Conservation (phyloP, 2,113 vertebrate genomes). For the Dunckerocampus dactyliophorus region DNA sequence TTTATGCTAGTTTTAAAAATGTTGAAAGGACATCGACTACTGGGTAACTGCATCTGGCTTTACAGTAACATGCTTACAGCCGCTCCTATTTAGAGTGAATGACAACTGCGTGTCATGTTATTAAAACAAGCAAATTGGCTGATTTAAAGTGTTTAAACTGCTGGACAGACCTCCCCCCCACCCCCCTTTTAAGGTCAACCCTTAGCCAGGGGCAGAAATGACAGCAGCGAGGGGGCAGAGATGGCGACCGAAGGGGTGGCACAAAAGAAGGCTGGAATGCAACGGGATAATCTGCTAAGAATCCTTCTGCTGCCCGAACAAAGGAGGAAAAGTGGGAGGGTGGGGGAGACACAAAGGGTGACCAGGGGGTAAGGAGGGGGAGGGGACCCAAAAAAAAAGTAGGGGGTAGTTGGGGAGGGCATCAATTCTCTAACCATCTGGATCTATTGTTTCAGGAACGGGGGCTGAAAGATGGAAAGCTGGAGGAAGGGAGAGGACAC, state of each 20-base stretch:
- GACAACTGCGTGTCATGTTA: neutral
- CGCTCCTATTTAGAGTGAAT: neutral
- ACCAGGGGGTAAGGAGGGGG: conserved; percentile 43
- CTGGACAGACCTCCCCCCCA: conserved; percentile 13
- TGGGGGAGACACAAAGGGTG: conserved; percentile 58
- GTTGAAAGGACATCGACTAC: neutral
- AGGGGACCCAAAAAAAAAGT: conserved; percentile 3
- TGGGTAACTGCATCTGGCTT: neutral
- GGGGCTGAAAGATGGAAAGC: conserved; percentile 40
- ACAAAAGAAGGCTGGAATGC: conserved; percentile 72
- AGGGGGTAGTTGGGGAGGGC: conserved; percentile 19
- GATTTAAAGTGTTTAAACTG: conserved; percentile 18
- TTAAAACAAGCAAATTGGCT: conserved; percentile 30
- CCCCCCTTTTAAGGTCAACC: conserved; percentile 29
- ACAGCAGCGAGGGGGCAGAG: conserved; percentile 6
- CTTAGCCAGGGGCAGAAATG: conserved; percentile 42
- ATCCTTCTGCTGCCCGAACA: conserved; percentile 61
- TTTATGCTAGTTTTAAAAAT: neutral
- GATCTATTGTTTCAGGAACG: conserved; percentile 67
- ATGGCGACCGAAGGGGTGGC: conserved; percentile 33
- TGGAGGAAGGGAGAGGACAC: conserved; percentile 39
- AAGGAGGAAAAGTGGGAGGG: conserved; percentile 59
- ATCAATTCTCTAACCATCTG: conserved; percentile 72
- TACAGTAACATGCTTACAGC: neutral
- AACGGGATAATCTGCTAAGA: conserved; percentile 73